Conservation (phyloP, 1,140 invertebrate genomes). For the Cephus cinctus region DNA sequence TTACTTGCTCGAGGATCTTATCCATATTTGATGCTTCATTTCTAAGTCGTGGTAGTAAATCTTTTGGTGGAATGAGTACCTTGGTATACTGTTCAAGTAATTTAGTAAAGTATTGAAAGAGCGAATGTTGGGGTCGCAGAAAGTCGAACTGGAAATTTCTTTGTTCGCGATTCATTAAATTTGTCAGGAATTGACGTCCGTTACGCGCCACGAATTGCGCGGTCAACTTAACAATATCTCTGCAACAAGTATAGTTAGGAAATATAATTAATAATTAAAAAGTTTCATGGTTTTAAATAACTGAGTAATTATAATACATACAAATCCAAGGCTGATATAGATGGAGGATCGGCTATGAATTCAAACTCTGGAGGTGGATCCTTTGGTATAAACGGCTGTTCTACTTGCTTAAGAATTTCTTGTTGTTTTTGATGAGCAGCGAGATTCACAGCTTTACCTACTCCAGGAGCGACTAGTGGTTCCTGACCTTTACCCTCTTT, state of each 20-base stretch:
- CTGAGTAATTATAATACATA: slow-evolving; percentile 55
- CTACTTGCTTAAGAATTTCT: slow-evolving; percentile 85
- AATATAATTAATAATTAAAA: slow-evolving; percentile 8
- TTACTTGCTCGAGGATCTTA: slow-evolving; percentile 85
- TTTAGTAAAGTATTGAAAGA: slow-evolving; percentile 99
- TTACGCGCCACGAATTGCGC: slow-evolving; percentile 99
- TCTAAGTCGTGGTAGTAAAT: slow-evolving; percentile 77
- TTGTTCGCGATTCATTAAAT: slow-evolving; percentile 97
- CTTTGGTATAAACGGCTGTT: slow-evolving; percentile 87
- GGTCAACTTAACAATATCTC: slow-evolving; percentile 96
- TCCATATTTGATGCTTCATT: slow-evolving; percentile 75
- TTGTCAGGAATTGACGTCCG: slow-evolving; percentile 96
- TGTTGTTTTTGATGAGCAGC: slow-evolving; percentile 81
- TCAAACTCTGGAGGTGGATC: slow-evolving; percentile 96
- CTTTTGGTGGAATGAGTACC: slow-evolving; percentile 91
- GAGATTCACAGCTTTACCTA: slow-evolving; percentile 61
- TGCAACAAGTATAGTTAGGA: slow-evolving; percentile 50
- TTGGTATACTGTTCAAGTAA: slow-evolving; percentile 98
- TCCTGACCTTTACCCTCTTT: slow-evolving; percentile 79
- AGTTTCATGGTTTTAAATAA: slow-evolving; percentile 18
- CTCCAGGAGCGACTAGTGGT: slow-evolving; percentile 37
- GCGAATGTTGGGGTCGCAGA: slow-evolving; percentile 94
- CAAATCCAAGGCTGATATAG: slow-evolving; percentile 97
- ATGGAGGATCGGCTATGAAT: slow-evolving; percentile 97
- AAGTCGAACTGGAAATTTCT: slow-evolving; percentile 99